Evolutionary conservation across 2,888 invertebrate genomes (phyloP).

Genomic region (Hypomecis punctinalis): DNA sequence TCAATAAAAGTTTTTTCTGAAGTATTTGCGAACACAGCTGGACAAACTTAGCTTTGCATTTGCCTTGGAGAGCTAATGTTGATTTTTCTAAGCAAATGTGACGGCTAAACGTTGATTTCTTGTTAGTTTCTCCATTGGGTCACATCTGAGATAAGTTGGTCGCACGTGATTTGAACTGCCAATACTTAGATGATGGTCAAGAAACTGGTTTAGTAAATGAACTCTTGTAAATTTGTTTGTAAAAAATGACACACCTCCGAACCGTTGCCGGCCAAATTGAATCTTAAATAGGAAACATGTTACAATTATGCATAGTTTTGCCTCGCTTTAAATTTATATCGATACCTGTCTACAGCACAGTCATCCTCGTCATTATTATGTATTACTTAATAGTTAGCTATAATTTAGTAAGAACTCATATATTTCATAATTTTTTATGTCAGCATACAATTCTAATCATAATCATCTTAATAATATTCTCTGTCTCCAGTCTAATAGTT

Average conservation of each 20-base stretch:
- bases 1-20: slow-evolving; percentile 2
- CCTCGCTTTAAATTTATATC: no score
- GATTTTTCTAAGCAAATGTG: not conserved
- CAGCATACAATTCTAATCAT: no score
- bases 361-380: no score
- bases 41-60: not conserved
- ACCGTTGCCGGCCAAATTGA: not conserved
- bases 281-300: no score
- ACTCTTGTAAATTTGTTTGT: not conserved
- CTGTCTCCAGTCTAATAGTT: no score
- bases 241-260: slow-evolving; percentile 24
- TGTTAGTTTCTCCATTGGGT: not conserved
- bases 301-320: no score
- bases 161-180: not conserved
- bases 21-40: slow-evolving; percentile 2
- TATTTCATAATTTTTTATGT: no score
- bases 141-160: not conserved
- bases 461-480: no score
- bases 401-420: no score
- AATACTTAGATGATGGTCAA: not conserved
- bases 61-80: not conserved
- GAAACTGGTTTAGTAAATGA: slow-evolving; percentile 19
- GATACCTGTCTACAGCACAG: no score
- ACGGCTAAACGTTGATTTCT: not conserved
- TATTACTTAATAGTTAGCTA: no score